Base-by-base conservation (phyloP, 1,140 invertebrate genomes). In the Ptiloglossa arizonensis region DNA sequence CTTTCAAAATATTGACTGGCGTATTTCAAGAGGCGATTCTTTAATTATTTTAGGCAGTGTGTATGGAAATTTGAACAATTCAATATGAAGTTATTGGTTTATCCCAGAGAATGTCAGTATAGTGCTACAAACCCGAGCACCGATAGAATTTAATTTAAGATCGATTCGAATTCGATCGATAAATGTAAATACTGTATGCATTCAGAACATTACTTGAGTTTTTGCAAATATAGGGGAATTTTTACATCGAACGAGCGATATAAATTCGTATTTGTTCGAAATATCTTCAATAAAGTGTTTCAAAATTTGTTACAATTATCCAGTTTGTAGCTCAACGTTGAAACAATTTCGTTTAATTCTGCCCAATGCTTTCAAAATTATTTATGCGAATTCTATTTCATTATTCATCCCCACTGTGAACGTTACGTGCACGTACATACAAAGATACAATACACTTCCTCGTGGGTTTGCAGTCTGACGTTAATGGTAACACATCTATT, bases 401-500 rank as follows among this genome's bases (percentile, higher is more conserved):
- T 48, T 29, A 19, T 6, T 46, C 19, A 48, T 9, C 27, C 24
- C 11, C 44, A 8, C n/a, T 50, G 46, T n/a, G 19, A n/a, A 13
- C 59, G 29, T 22, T 62, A 38, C 59, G 11, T 32, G 8, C 19
- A 41, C n/a, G n/a, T 27, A 24, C 15, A 15, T 4, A 29, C 11
- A 64, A 5, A 32, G 2, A 13, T 19, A 17, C 1, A n/a, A n/a
- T n/a, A n/a, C n/a, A n/a, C 8, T 17, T 59, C 56, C 19, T n/a
- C 17, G 15, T 5, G 56, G 27, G 24, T 1, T 6, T 5, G 27
- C 4, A 27, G 46, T 48, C 24, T 19, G 2, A 22, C 15, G 41
- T 48, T 13, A 71, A 71, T 32, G 19, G 44, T 46, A 44, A 59
- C 24, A 19, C 38, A 32, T 73, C 48, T 15, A 73, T 64, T 73